Base-by-base conservation (phyloP, 2,113 vertebrate genomes). In the Coregonus clupeaformis region DNA sequence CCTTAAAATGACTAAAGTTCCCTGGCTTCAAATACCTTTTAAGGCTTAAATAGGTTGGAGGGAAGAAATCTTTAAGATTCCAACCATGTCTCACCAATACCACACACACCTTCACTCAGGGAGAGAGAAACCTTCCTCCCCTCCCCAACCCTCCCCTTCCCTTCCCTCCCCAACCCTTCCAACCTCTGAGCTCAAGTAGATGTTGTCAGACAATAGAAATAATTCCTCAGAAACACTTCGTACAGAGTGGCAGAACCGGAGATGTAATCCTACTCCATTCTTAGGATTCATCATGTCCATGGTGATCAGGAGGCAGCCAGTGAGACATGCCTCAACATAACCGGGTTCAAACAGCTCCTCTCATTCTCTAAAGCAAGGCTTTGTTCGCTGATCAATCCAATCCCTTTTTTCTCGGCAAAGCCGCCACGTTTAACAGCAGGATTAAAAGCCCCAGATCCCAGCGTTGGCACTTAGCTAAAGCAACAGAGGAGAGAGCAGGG, bases 221-320 rank as follows among this genome's bases (percentile, higher is more conserved):
- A 93, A 92, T 93, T 93, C 91, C 92, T 86, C 87, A 91, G 91
- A 90, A 93, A 92, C 91, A 91, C 91, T 93, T 94, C 91, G 91
- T 90, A 92, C 84, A 87, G 89, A 92, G 89, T 93, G 90, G 92
- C 93, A 89, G 88, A 91, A 85, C 89, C 85, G 82, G 88, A 91
- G 91, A 91, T 93, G 94, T 94, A 95, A 94, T 92, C 90, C 92
- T 93, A 95, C 87, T 90, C 93, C 91, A 90, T 91, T 93, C 93
- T 93, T 89, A 84, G 90, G 91, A 91, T 93, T 94, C 91, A 91
- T 91, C 89, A 92, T 93, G 92, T 93, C 92, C 88, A 52, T 55
- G 80, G 87, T 87, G 91, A 94, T 92, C 92, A 83, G 87, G 36
- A 75, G 89, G 88, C 81, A 90, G 91, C 88, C 84, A 80, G 87